Evolutionary conservation across 2,797 vertebrate species (phyloP).

Genomic region (Coranthus polyacanthus): DNA sequence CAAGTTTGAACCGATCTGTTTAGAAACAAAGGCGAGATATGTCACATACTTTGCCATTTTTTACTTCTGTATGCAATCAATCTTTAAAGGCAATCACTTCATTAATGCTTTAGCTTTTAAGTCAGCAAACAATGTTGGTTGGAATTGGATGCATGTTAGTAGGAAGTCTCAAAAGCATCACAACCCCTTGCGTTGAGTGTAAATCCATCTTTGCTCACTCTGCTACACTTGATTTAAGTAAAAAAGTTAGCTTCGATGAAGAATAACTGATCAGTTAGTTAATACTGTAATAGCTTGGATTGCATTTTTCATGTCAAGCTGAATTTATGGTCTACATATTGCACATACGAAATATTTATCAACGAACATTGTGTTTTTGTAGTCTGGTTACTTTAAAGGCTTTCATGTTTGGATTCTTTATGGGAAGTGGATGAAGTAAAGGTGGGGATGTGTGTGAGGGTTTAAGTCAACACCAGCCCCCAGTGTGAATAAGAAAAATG

Average conservation of each 20-base stretch:
- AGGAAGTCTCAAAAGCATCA: too few relatives aligned
- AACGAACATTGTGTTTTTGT: slow-evolving; percentile 36
- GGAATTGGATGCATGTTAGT: too few relatives aligned
- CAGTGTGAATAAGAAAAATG: slow-evolving; percentile 57
- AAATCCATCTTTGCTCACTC: too few relatives aligned
- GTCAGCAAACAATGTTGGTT: too few relatives aligned
- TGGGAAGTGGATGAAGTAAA: slow-evolving; percentile 41
- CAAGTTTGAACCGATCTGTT: too few relatives aligned
- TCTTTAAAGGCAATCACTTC: too few relatives aligned
- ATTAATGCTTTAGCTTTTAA: too few relatives aligned
- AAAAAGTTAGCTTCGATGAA: neutral
- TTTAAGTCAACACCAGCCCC: slow-evolving; percentile 72
- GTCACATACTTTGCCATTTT: too few relatives aligned
- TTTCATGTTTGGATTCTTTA: slow-evolving; percentile 54
- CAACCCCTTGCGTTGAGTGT: too few relatives aligned
- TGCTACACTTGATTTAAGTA: neutral
- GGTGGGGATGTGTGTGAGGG: slow-evolving; percentile 55
- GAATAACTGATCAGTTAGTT: too few relatives aligned
- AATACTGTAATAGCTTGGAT: slow-evolving; percentile 5
- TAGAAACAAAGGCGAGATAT: too few relatives aligned
- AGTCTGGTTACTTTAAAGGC: slow-evolving; percentile 40
- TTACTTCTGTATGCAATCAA: too few relatives aligned
- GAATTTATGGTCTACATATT: slow-evolving; percentile 23
- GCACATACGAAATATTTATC: slow-evolving; percentile 1
- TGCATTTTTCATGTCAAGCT: slow-evolving; percentile 31